Evolutionary conservation across 1,140 invertebrate genomes (phyloP).

Genomic region (Pseudomyrmex concolor): DNA sequence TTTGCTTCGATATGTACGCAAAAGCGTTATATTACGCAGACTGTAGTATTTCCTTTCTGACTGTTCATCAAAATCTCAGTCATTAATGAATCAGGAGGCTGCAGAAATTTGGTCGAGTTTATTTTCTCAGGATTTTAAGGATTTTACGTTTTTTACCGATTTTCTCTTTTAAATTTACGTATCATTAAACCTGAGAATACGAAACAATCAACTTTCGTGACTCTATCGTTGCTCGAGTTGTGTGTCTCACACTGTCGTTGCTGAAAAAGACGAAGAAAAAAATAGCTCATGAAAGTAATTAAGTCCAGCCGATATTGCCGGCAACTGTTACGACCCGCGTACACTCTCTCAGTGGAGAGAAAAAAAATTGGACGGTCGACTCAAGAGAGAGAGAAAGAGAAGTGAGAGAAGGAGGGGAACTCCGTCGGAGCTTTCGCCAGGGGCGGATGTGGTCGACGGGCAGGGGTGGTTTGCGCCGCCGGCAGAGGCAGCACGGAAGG

Average conservation of each 20-base stretch:
- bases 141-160: not conserved
- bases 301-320: slow-evolving; percentile 55
- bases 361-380: slow-evolving; percentile 20
- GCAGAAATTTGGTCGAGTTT: too few relatives aligned
- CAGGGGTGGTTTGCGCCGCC: slow-evolving; percentile 47
- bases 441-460: slow-evolving; percentile 57
- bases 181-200: not conserved
- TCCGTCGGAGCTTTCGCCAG: slow-evolving; percentile 40
- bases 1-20: slow-evolving; percentile 24
- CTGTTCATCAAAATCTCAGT: slow-evolving; percentile 19
- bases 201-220: slow-evolving; percentile 1
- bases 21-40: slow-evolving; percentile 16
- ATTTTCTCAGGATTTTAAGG: not conserved
- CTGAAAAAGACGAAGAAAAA: slow-evolving; percentile 29
- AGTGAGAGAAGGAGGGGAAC: not conserved
- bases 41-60: not conserved
- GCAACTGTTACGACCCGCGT: slow-evolving; percentile 31
- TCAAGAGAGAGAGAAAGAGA: not conserved
- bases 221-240: slow-evolving; percentile 4
- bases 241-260: not conserved
- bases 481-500: slow-evolving; percentile 63
- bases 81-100: not conserved
- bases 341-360: slow-evolving; percentile 22
- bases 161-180: not conserved
- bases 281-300: slow-evolving; percentile 71